Conservation (phyloP, 2,797 vertebrate species). For the Microcaecilia unicolor region DNA sequence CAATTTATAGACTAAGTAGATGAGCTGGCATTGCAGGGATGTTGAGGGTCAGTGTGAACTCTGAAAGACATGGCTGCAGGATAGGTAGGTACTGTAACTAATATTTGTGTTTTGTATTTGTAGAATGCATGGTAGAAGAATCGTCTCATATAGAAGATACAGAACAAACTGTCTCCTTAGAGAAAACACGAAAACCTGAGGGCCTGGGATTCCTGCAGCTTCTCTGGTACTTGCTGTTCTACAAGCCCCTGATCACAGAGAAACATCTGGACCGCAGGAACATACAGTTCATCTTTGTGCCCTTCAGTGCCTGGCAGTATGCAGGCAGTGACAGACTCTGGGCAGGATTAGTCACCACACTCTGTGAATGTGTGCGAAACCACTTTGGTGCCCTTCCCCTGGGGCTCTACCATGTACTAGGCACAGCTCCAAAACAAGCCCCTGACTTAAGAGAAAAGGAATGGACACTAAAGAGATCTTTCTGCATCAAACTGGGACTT, state of each 20-base stretch:
- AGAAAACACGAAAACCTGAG: constrained; percentile 4
- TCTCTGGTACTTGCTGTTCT: constrained; percentile 70
- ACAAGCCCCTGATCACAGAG: constrained; percentile 65
- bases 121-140: constrained; percentile 46
- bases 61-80: too few relatives aligned
- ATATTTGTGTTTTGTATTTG: too few relatives aligned
- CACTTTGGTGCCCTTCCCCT: constrained; percentile 73
- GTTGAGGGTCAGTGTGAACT: too few relatives aligned
- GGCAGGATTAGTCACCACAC: constrained; percentile 78
- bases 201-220: constrained; percentile 37
- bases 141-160: constrained; percentile 22
- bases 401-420: constrained; percentile 60
- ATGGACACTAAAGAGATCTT: constrained; percentile 34
- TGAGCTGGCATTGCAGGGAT: too few relatives aligned
- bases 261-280: constrained; percentile 54
- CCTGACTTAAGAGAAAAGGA: constrained; percentile 19
- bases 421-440: constrained; percentile 23
- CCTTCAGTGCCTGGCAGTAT: constrained; percentile 92
- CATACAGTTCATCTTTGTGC: constrained; percentile 70
- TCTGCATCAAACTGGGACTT: constrained; percentile 14
- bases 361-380: constrained; percentile 62
- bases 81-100: too few relatives aligned
- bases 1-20: too few relatives aligned
- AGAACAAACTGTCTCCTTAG: constrained; percentile 10
- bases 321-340: constrained; percentile 85